Conservation (phyloP, 2,888 invertebrate genomes). For the Eupithecia subumbrata region DNA sequence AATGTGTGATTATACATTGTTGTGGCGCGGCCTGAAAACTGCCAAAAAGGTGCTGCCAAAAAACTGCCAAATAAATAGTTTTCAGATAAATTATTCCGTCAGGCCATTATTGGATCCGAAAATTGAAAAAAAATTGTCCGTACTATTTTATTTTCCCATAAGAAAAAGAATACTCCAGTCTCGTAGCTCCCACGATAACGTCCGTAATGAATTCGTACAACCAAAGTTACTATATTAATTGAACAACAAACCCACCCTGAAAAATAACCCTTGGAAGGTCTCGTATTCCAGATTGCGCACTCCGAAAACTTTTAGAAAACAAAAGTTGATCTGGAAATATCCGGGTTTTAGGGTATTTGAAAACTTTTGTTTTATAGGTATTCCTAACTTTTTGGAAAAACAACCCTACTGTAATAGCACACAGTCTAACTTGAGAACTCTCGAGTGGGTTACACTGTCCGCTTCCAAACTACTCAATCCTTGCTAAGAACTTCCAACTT, state of each 20-base stretch:
- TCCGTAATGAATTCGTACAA: no score
- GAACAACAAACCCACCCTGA: background rate
- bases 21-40: no score
- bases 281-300: background rate
- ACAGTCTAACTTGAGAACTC: background rate
- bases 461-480: background rate
- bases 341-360: background rate
- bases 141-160: no score
- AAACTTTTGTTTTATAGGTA: background rate
- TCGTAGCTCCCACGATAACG: no score
- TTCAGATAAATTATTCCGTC: no score
- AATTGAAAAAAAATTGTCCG: no score
- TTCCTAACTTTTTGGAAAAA: background rate
- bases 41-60: no score
- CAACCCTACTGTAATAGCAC: constrained; percentile 1
- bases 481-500: background rate
- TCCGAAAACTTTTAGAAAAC: background rate
- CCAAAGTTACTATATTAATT: no score
- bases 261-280: background rate
- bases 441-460: background rate
- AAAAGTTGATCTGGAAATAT: background rate
- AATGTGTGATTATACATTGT: no score
- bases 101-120: no score
- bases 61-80: no score
- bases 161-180: no score